Base-by-base conservation (phyloP, 2,113 vertebrate species). In the Pachyramphus minor region DNA sequence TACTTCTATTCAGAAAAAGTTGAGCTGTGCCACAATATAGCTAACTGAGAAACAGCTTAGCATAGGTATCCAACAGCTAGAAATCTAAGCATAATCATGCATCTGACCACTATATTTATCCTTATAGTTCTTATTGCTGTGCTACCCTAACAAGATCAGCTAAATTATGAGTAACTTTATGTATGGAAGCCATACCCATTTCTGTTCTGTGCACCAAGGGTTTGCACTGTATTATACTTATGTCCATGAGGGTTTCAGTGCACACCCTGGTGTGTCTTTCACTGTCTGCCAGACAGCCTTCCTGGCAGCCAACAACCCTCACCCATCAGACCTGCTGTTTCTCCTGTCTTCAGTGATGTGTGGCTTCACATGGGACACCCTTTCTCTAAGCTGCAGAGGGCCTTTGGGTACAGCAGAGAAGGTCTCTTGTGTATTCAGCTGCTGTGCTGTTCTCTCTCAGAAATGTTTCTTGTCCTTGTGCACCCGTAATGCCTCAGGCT, bases 261-360 rank as follows among this genome's bases (percentile, higher is more conserved):
- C 15, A 16, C 18, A 60, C 42, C 28, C 8, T 0, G 0, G 1
- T 24, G 23, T 39, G 21, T 49, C 23, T 75, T 45, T 47, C 25
- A 0, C 14, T 53, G 41, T 20, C 58, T 69, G 35, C 53, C 67
- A 66, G 39, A 20, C 41, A 64, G 19, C 37, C 8, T 25, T 62
- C 18, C 89, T 74, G 64, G 47, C 47, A 84, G 41, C 7, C 84
- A 73, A 2, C 49, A 84, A 5, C 19, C 8, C 31, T 66, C n/a
- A 9, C 0, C 6, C 22, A 28, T 67, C 84, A 31, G 60, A 68
- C 79, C 56, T 82, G 14, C 49, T 35, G 8, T 63, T 84, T 42
- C n/a, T 84, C 23, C 39, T 49, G 74, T 4, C 56, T 53, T 59
- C 15, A 22, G 58, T 20, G 66, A 39, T 10, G 52, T 5, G 33